A percentile compares a stretch with the other conserved stretches of the same genome.
These are phyloP conservation scores for Octodonta nipae DNA, from an alignment of 2,888 invertebrate species.

Conservation along the genomic window DNA sequence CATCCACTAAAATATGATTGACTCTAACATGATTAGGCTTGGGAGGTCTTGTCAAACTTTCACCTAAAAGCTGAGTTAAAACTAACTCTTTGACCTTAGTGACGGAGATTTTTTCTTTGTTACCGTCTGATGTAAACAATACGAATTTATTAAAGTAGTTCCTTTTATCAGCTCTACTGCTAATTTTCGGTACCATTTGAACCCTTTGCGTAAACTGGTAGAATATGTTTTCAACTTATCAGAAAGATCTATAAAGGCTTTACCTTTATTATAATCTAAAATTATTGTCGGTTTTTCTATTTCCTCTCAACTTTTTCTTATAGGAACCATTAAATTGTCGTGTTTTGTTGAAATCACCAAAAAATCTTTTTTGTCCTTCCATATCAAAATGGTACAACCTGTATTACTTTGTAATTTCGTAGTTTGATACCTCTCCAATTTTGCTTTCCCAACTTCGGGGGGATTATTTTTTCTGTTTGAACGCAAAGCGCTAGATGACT, in stretches of 20 bases:
- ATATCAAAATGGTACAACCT: not conserved
- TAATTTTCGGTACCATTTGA: not conserved
- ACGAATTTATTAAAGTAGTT: not conserved
- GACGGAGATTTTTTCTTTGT: not conserved
- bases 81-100: not conserved
- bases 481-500: not conserved
- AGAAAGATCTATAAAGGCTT: not conserved
- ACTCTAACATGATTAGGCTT: not conserved
- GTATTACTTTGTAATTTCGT: not conserved
- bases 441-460: not conserved
- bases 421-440: not conserved
- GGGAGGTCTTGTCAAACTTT: too few relatives aligned
- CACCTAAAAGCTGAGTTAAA: not conserved
- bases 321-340: not conserved
- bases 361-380: not conserved
- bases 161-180: not conserved
- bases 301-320: not conserved
- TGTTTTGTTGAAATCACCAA: not conserved
- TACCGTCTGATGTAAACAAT: not conserved
- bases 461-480: not conserved
- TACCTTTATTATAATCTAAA: not conserved
- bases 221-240: not conserved
- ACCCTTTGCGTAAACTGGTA: not conserved
- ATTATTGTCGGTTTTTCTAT: not conserved
- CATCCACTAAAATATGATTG: not conserved